Conservation (phyloP, 2,797 vertebrate genomes). For the Austrolebias charrua region DNA sequence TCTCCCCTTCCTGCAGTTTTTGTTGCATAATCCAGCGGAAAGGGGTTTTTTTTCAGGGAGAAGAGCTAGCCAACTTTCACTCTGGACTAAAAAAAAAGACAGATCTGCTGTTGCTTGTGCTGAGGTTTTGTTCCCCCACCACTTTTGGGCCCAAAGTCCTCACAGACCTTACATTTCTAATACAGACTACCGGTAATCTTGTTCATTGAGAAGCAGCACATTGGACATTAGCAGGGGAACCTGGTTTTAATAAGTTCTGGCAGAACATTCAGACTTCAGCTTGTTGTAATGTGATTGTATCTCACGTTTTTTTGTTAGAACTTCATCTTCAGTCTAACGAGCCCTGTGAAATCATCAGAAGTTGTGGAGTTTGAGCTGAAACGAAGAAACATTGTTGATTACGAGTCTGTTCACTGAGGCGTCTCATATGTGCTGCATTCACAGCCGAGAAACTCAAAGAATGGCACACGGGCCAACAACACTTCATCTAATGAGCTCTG, state of each 20-base stretch:
- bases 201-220: neutral
- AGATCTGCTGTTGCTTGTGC: constrained; percentile 29
- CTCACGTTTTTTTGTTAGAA: too few relatives aligned
- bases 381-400: too few relatives aligned
- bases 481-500: constrained; percentile 10
- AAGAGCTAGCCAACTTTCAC: constrained; percentile 55
- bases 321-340: too few relatives aligned
- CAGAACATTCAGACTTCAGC: too few relatives aligned
- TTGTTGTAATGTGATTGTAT: too few relatives aligned
- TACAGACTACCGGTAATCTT: constrained; percentile 11
- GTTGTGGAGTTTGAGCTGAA: too few relatives aligned
- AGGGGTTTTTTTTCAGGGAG: constrained; percentile 32
- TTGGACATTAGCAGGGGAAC: too few relatives aligned
- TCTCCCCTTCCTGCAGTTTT: constrained; percentile 67
- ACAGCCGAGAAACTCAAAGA: neutral
- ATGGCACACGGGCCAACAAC: constrained; percentile 2
- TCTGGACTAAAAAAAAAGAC: constrained; percentile 40
- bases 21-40: constrained; percentile 68
- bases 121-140: neutral
- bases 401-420: too few relatives aligned
- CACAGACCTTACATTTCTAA: constrained; percentile 3
- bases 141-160: constrained; percentile 9
- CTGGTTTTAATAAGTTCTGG: too few relatives aligned
- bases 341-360: too few relatives aligned
- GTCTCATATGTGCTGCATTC: too few relatives aligned